Evolutionary conservation across 1,140 invertebrate species (phyloP), one percentile per base, ranked within the genome.

Genomic region (Nymphalis io): DNA sequence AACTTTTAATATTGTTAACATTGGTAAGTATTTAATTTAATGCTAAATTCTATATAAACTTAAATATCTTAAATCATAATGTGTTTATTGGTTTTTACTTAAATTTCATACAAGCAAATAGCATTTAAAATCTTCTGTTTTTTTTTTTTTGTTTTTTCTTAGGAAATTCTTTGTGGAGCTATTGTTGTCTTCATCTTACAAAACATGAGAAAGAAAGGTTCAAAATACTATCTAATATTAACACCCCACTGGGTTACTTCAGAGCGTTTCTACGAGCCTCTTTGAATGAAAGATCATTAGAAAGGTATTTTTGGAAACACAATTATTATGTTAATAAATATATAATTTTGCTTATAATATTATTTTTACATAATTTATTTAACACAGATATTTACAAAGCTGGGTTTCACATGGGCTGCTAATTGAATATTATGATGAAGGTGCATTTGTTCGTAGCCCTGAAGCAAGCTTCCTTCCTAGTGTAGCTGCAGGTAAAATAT

Each of bases 201-300:
- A 95, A 95, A 91, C 96, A 98, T 91, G 97, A 98, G 85, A 94
- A 95, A 74, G 96, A 98, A 83, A 93, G 97, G 70, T 98, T 96
- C 86, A 93, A 94, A 70, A 93, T 95, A n/a, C 91, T 98, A 33
- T 94, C 95, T 79, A 94, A 95, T 75, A 95, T 98, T 15, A 95
- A 94, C 74, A 97, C 96, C 18, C 96, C 97, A 89, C 93, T 94
- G 66, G 97, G 97, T 18, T 93, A 96, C 73, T 97, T 96, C 15
- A 93, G 96, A 87, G 96, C 97, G 16, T 98, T 97, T 95, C 92
- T 98, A 15, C 90, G 98, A 79, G 95, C 96, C 40, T 93, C 96
- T 23, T 92, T 98, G 11, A 98, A 98, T 93, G 98, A 98, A 89
- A 93, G 96, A 79, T 97, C 96, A 1, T 92, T 98, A 16, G 97